Evolutionary conservation across 2,797 vertebrate genomes (phyloP), one percentile per base, ranked within the genome.

Genomic region (Oreonectes daqikongensis): DNA sequence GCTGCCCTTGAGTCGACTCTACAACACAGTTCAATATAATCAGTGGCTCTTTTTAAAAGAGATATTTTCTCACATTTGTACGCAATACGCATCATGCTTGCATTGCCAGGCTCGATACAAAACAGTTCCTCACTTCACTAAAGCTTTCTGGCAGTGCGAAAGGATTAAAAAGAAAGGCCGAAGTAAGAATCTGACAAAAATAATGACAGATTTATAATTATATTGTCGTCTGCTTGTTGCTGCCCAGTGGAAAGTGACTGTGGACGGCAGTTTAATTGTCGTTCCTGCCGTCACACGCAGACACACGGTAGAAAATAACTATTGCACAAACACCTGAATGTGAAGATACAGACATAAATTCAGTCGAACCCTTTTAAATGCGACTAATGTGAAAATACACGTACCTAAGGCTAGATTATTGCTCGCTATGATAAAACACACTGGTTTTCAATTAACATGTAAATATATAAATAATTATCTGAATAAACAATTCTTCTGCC

Each of bases 161-260:
- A 32, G 60, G 11, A 71, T 84, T 86, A 67, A 79, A 81, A 86
- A 81, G 79, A 86, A 83, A 81, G 80, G 18, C 40, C 48, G 20
- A 69, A 65, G 28, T 59, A 50, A 60, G 5, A 60, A 82, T 24
- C 20, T 59, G 52, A 26, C 52, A 44, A 22, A 69, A 69, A 77
- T 40, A 87, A 89, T 90, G 90, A 91, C 91, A 90, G 82, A 88
- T 90, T 91, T 88, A 85, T 93, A 92, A 93, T 92, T 91, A 88
- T 87, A 90, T 85, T 82, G 83, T 86, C 79, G 48, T 64, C 75
- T 50, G 68, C 86, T 87, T 83, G 69, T 83, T 61, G 65, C 84
- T 75, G 81, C 87, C 88, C 87, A 83, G 86, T 81, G 79, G 77
- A 82, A 79, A 84, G 81, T 86, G 84, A 89, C 88, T 84, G 65